phyloP scores from a whole-genome alignment of 2,797 vertebrate genomes.

The Urophycis tenuis region DNA sequence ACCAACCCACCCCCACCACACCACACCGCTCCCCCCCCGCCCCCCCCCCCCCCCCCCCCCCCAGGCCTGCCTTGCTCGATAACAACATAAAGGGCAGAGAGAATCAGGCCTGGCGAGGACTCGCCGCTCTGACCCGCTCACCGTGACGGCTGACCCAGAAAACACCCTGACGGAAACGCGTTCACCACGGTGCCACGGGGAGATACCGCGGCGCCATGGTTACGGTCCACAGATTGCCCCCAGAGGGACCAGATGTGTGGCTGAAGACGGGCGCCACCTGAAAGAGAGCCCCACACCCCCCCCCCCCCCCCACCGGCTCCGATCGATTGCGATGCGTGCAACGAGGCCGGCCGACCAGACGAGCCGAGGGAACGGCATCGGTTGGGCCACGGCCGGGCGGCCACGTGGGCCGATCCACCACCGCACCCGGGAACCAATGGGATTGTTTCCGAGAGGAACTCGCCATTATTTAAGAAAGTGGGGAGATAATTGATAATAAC shows the following conservation, averaged over 20 bases:
- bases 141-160: conserved; percentile 25
- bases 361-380: neutral
- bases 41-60: no score
- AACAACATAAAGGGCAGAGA: neutral
- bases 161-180: conserved; percentile 4
- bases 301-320: neutral
- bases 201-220: neutral
- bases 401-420: neutral
- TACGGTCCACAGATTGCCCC: neutral
- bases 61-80: neutral
- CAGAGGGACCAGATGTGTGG: neutral
- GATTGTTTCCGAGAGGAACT: neutral
- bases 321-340: neutral
- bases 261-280: neutral
- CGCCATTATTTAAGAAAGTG: neutral
- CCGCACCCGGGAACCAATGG: neutral
- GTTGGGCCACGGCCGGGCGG: neutral
- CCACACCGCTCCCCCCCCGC: no score
- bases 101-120: neutral
- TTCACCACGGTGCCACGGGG: neutral
- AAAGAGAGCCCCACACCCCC: neutral
- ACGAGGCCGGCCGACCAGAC: neutral
- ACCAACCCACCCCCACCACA: no score
- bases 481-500: neutral
- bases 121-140: neutral